Base-by-base conservation (phyloP, 1,140 invertebrate species). In the Drosophila bifasciata region DNA sequence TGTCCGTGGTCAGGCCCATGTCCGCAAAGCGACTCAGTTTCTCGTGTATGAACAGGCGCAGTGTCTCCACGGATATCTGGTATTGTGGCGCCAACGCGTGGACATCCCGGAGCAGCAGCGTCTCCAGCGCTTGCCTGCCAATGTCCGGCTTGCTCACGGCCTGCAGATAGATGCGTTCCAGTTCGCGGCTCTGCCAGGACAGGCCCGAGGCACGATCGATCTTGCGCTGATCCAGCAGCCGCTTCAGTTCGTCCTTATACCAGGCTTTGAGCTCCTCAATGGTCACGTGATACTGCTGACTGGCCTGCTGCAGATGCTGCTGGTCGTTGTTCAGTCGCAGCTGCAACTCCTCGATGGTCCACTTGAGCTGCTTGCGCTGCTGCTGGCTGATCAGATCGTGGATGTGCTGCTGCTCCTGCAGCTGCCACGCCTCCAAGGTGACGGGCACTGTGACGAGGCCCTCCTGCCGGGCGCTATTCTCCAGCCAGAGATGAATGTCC, bases 301-400 rank as follows among this genome's bases (percentile, higher is more conserved):
- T 50, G 2, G 78, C 48, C 0, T 86, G 74, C 19, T 76, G 49
- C 17, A 91, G 21, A 48, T 81, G 88, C n/a, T 66, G 49, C 5
- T 70, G 73, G 48, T 91, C 90, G 4, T 88, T 69, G 8, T 66
- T 43, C 21, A 91, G 40, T 6, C 73, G 69, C 3, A 81, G 15
- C 32, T 73, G 63, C 9, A 91, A 36, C 41, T 91, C 90, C 36
- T 91, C 84, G 8, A 89, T 72, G 23, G 80, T 84, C 86, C 86
- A 91, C 48, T 79, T 76, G 0, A 76, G 70, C n/a, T 79, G 86
- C 11, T 83, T 79, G 6, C 83, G 72, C 8, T 74, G 32, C 19
- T 71, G 79, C 15, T 91, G 75, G n/a, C 77, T 69, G 13, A 91
- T 78, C 32, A 91, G 46, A 40, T 91, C 68, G 21, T 91, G 81